Conservation (phyloP, 1,140 invertebrate species). For the Habropoda laboriosa region DNA sequence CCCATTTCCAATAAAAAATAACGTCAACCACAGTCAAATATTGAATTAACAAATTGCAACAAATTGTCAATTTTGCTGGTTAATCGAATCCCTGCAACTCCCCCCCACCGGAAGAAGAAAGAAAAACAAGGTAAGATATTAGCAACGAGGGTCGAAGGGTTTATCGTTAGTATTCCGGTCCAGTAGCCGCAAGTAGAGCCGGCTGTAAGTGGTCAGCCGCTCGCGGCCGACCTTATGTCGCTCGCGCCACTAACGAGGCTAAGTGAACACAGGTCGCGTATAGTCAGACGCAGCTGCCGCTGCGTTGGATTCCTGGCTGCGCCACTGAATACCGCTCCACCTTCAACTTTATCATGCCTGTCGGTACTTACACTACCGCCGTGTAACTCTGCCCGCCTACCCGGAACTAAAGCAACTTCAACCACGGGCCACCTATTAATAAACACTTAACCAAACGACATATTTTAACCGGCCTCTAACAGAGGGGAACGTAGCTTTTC, state of each 20-base stretch:
- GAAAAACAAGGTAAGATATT: neutral
- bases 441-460: conserved; percentile 29
- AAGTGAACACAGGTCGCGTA: conserved; percentile 41
- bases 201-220: conserved; percentile 61
- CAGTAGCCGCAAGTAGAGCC: conserved; percentile 42
- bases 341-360: conserved; percentile 23
- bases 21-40: too few relatives aligned
- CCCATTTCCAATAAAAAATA: too few relatives aligned
- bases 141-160: neutral
- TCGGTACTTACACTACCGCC: neutral
- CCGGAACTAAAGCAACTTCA: conserved; percentile 39
- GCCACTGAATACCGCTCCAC: neutral
- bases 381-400: neutral
- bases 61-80: neutral
- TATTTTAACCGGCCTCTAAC: neutral
- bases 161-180: neutral
- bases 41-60: neutral
- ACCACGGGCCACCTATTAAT: conserved; percentile 22
- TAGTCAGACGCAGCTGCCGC: conserved; percentile 46
- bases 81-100: neutral
- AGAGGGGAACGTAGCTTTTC: neutral
- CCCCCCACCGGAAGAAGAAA: too few relatives aligned
- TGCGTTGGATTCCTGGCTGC: conserved; percentile 28
- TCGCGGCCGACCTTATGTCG: conserved; percentile 55
- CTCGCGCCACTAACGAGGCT: conserved; percentile 52